A percentile compares a stretch with the other conserved stretches of the same genome.
These are phyloP conservation scores for Pelagia noctiluca DNA, from an alignment of 30 jellyfish, hydroid and myxozoan species.

Conservation along the genomic window DNA sequence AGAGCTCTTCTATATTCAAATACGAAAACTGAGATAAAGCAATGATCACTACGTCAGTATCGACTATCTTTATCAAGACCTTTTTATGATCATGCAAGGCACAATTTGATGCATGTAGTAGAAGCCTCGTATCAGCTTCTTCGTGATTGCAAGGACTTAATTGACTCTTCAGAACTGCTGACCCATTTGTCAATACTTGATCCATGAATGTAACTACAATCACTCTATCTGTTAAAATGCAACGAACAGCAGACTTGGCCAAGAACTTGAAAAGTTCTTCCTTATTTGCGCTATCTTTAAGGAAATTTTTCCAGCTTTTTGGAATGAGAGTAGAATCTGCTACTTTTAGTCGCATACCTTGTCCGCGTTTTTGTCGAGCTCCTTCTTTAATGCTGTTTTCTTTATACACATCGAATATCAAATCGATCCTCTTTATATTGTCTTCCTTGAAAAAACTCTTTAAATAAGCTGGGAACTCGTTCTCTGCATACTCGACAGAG, in stretches of 20 bases:
- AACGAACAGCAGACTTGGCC: not conserved
- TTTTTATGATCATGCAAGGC: too few species aligned
- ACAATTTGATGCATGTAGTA: not conserved
- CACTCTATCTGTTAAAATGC: not conserved
- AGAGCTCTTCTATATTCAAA: too few species aligned
- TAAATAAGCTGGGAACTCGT: not conserved
- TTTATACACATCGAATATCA: too few species aligned
- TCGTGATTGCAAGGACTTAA: too few species aligned
- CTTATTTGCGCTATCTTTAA: not conserved
- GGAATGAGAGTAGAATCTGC: too few species aligned
- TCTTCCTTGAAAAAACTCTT: not conserved
- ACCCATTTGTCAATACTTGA: too few species aligned
- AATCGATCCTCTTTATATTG: too few species aligned
- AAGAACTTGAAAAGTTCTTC: not conserved
- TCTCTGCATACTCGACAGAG: not conserved
- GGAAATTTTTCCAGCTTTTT: too few species aligned
- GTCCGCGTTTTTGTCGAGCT: not conserved
- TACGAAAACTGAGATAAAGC: not conserved
- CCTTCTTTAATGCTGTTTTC: not conserved
- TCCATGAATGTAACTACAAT: not conserved
- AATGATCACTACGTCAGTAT: not conserved
- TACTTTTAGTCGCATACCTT: not conserved
- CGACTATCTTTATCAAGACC: too few species aligned
- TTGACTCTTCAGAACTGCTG: too few species aligned
- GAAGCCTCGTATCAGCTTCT: too few species aligned